Conservation (phyloP, 30 jellyfish, hydroid and myxozoan species). For the Hydra vulgaris region DNA sequence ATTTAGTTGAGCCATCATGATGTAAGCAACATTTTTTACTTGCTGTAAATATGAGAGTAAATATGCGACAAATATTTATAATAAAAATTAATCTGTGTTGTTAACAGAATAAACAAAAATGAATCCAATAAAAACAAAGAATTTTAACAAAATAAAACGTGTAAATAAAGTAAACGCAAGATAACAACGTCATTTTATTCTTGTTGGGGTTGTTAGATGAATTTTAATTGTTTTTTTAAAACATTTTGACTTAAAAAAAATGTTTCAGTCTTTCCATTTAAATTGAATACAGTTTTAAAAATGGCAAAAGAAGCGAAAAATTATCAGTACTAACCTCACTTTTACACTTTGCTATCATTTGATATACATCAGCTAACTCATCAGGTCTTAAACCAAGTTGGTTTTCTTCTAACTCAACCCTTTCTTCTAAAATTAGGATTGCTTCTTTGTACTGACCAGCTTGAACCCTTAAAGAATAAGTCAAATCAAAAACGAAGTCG, state of each 20-base stretch:
- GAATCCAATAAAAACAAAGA: too few relatives aligned
- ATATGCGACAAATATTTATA: not conserved
- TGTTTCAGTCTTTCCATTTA: too few relatives aligned
- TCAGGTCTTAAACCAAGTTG: slow-evolving; percentile 78
- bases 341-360: slow-evolving; percentile 83
- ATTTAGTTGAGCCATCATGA: slow-evolving; percentile 57
- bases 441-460: slow-evolving; percentile 89
- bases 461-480: slow-evolving; percentile 60
- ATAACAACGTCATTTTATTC: too few relatives aligned
- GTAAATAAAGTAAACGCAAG: not conserved
- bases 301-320: not conserved
- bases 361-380: slow-evolving; percentile 83
- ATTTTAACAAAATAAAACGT: not conserved
- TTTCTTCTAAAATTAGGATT: slow-evolving; percentile 55
- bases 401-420: slow-evolving; percentile 39
- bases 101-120: too few relatives aligned
- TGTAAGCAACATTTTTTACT: slow-evolving; percentile 70
- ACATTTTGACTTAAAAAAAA: too few relatives aligned
- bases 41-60: slow-evolving; percentile 21
- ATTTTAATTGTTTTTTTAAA: too few relatives aligned
- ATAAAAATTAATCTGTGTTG: too few relatives aligned
- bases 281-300: too few relatives aligned
- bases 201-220: too few relatives aligned
- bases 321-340: slow-evolving; percentile 86
- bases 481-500: too few relatives aligned